phyloP scores from a whole-genome alignment of 2,797 vertebrate species.

The Lacerta bilineata region DNA sequence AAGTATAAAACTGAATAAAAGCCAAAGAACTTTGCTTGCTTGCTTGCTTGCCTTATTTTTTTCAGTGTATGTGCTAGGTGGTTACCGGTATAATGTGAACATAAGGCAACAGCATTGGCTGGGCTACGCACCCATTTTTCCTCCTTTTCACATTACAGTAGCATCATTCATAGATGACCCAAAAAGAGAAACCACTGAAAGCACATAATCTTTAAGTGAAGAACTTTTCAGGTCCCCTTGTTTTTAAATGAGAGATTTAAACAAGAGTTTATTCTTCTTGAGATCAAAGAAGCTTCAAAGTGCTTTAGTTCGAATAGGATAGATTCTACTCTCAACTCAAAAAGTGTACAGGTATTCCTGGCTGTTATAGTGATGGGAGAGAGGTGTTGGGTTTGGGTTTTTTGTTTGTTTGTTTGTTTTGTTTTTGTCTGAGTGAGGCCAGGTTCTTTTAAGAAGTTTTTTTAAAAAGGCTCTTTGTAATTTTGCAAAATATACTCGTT shows the following conservation, averaged over 20 bases:
- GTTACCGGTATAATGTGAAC: background rate
- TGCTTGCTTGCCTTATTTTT: background rate
- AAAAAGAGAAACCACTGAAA: too few relatives aligned
- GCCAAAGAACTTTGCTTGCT: rapidly evolving
- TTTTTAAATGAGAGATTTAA: background rate
- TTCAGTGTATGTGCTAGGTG: background rate
- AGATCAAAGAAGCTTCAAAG: background rate
- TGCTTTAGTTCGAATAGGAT: background rate
- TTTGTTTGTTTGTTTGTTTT: background rate
- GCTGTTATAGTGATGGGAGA: background rate
- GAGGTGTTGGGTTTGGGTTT: background rate
- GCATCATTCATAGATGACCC: background rate
- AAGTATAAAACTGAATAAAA: constrained; percentile 34
- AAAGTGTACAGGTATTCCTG: too few relatives aligned
- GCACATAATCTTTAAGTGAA: background rate
- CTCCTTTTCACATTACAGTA: too few relatives aligned
- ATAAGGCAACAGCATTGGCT: too few relatives aligned
- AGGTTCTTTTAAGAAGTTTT: background rate
- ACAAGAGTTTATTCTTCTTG: background rate
- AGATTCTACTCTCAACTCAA: background rate
- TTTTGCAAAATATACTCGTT: too few relatives aligned
- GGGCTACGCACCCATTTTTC: background rate
- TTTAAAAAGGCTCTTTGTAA: too few relatives aligned
- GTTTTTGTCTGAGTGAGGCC: background rate
- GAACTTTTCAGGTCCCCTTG: too few relatives aligned